Evolutionary conservation across 2,113 vertebrate genomes (phyloP).

Genomic region (Tricholaema leucomelas): DNA sequence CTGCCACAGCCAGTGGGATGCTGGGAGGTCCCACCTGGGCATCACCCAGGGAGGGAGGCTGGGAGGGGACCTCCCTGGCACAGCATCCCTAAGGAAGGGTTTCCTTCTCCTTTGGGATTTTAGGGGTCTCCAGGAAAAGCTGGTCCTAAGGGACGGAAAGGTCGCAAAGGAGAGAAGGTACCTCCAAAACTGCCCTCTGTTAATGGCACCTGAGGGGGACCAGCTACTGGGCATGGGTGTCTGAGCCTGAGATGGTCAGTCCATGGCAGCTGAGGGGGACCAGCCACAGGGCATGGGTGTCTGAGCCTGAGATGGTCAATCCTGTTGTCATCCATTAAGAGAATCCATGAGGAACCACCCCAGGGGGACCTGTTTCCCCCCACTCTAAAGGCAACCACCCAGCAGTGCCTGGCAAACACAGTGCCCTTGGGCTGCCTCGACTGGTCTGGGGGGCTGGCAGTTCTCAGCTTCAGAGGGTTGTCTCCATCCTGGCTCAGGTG

Average conservation of each 20-base stretch:
- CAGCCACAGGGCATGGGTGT: accelerated
- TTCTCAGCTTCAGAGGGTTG: not conserved
- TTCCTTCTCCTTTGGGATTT: constrained; percentile 14
- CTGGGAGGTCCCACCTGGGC: not conserved
- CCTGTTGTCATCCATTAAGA: accelerated
- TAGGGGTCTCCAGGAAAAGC: constrained; percentile 78
- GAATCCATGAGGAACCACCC: not conserved
- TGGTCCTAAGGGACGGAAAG: constrained; percentile 78
- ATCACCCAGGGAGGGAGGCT: not conserved
- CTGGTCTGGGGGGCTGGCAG: not conserved
- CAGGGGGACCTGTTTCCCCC: accelerated
- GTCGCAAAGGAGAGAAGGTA: constrained; percentile 85
- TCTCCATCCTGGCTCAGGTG: not conserved
- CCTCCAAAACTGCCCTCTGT: not conserved
- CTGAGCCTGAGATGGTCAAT: not conserved
- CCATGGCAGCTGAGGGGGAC: not conserved
- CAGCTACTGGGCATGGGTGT: accelerated
- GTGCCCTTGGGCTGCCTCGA: not conserved
- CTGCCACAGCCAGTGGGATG: not conserved
- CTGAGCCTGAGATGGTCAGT: too few relatives aligned
- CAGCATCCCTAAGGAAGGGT: accelerated
- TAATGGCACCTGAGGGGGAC: not conserved
- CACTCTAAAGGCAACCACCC: accelerated
- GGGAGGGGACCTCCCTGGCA: not conserved
- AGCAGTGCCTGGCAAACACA: not conserved